Conservation (phyloP, 2,888 invertebrate genomes). For the Antheraea yamamai region DNA sequence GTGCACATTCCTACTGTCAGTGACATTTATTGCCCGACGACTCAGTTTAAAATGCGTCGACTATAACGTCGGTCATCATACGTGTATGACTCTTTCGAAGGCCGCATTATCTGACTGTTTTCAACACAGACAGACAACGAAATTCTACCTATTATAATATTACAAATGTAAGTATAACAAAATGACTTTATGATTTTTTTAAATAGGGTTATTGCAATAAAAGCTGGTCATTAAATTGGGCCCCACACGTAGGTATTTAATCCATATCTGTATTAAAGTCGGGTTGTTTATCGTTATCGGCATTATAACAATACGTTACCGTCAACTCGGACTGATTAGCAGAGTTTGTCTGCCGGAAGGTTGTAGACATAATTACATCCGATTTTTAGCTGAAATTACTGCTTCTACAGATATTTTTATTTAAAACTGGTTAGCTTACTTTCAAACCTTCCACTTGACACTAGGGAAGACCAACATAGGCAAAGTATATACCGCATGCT, state of each 20-base stretch:
- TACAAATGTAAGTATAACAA: too few relatives aligned
- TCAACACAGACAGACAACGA: too few relatives aligned
- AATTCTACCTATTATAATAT: not conserved
- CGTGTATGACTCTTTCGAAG: too few relatives aligned
- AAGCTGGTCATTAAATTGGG: not conserved
- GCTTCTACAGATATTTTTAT: constrained; percentile 12
- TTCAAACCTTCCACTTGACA: not conserved
- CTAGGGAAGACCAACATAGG: too few relatives aligned
- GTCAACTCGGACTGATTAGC: constrained; percentile 37
- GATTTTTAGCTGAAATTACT: constrained; percentile 26
- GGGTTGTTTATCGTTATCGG: constrained; percentile 38
- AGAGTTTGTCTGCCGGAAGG: constrained; percentile 34
- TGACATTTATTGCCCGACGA: too few relatives aligned
- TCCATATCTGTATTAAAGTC: constrained; percentile 16
- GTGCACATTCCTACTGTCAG: too few relatives aligned
- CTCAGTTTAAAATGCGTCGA: too few relatives aligned
- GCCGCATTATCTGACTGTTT: too few relatives aligned
- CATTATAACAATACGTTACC: constrained; percentile 39
- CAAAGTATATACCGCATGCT: too few relatives aligned
- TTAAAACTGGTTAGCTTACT: constrained; percentile 13
- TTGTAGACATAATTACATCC: constrained; percentile 31
- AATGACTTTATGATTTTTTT: not conserved
- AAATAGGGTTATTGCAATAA: not conserved
- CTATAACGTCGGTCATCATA: too few relatives aligned
- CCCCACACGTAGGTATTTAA: not conserved